Percentiles rank a stretch among this genome's conserved stretches.
These are phyloP conservation scores for Ectemnius lituratus DNA, from an alignment of 2,888 invertebrate genomes.

Conservation along the genomic window DNA sequence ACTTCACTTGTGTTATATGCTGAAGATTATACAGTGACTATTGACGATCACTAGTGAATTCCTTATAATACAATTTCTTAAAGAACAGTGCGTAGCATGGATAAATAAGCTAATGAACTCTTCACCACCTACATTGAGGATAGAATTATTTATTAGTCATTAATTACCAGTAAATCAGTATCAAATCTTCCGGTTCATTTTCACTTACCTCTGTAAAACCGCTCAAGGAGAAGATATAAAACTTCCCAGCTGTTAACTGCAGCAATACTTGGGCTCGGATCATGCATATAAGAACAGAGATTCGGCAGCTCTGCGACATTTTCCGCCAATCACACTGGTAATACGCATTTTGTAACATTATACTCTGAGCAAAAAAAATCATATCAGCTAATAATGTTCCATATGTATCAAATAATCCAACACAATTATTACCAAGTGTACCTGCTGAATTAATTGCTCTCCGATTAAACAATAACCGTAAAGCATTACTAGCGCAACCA, in stretches of 20 bases:
- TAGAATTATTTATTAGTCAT: neutral
- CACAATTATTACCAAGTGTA: constrained; percentile 16
- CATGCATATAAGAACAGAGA: constrained; percentile 79
- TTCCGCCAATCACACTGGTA: constrained; percentile 81
- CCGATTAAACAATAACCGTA: constrained; percentile 60
- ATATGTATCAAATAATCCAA: too few relatives aligned
- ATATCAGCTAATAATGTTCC: neutral
- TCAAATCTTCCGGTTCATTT: neutral
- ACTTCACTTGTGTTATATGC: too few relatives aligned
- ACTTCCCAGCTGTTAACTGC: constrained; percentile 80
- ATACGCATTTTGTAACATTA: constrained; percentile 78
- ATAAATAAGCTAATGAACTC: constrained; percentile 18
- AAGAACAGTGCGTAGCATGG: neutral
- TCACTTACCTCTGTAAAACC: constrained; percentile 79
- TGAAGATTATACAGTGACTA: too few relatives aligned
- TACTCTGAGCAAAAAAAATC: constrained; percentile 68
- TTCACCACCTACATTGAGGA: neutral
- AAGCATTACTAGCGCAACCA: constrained; percentile 44
- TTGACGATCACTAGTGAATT: too few relatives aligned
- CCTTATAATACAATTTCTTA: too few relatives aligned
- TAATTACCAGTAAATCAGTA: neutral
- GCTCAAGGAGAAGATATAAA: constrained; percentile 79
- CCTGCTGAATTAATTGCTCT: constrained; percentile 55
- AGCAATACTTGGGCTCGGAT: constrained; percentile 79
- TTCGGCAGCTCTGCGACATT: constrained; percentile 77